These are phyloP conservation scores for Rhinopithecus roxellana DNA, from an alignment of 2,113 vertebrate species.

Conservation along the genomic window DNA sequence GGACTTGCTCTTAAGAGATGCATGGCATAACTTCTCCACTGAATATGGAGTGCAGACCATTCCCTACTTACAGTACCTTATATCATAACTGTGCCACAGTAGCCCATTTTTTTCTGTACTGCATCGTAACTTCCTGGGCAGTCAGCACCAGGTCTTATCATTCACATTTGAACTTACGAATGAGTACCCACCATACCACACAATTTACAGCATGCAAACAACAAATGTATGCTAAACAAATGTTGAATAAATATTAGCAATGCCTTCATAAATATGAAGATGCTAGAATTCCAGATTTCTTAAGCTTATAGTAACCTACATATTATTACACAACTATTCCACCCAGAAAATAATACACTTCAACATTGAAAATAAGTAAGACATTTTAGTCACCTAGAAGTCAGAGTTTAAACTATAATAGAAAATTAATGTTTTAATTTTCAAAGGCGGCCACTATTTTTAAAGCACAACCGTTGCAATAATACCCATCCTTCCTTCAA, in stretches of 20 bases:
- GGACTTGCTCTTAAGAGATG: background rate
- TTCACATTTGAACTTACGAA: background rate
- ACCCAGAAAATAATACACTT: background rate
- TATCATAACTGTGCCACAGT: background rate
- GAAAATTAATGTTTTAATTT: background rate
- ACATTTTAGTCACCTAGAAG: background rate
- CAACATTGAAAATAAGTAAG: background rate
- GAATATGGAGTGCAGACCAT: background rate
- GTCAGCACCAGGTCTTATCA: background rate
- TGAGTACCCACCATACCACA: background rate
- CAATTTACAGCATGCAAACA: background rate
- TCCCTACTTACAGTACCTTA: background rate
- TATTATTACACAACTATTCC: background rate
- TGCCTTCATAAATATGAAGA: background rate
- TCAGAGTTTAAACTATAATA: background rate
- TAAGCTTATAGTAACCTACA: background rate
- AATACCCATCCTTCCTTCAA: background rate
- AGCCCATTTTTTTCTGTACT: background rate
- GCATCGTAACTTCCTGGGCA: background rate
- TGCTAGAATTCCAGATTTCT: background rate
- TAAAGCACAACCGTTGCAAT: background rate
- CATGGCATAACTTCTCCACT: background rate
- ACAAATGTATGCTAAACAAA: background rate
- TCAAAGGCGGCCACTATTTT: background rate
- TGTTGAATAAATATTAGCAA: background rate